A percentile compares a stretch with the other conserved stretches of the same genome.
Conservation (phyloP, 2,797 vertebrate species). For the Corythornis leucogaster region DNA sequence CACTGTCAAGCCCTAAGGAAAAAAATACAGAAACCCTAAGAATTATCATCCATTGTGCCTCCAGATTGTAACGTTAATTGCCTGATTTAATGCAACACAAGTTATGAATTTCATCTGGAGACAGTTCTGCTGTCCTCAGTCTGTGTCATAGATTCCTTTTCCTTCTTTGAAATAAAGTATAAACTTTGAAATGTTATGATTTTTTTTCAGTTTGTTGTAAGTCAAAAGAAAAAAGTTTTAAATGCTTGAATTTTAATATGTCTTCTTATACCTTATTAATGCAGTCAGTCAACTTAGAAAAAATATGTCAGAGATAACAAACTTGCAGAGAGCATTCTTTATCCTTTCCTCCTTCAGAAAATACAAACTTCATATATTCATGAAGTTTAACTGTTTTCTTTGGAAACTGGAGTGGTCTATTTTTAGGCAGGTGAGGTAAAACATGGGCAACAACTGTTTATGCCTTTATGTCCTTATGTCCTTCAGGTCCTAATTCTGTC, state of each 20-base stretch:
- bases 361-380: background rate
- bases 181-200: background rate
- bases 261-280: conserved; percentile 52
- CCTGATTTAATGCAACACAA: background rate
- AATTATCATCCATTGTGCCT: background rate
- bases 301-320: conserved; percentile 43
- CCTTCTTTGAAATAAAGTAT: background rate
- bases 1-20: conserved; percentile 18
- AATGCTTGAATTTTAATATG: conserved; percentile 25
- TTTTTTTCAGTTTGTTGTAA: conserved; percentile 48
- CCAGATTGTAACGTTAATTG: conserved; percentile 20
- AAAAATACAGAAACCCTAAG: background rate
- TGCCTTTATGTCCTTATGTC: background rate
- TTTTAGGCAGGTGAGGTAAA: conserved; percentile 38
- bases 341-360: conserved; percentile 21
- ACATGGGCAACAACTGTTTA: background rate
- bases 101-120: conserved; percentile 3
- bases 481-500: background rate
- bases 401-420: conserved; percentile 12
- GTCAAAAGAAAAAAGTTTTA: conserved; percentile 38
- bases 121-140: background rate
- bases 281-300: conserved; percentile 11
- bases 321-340: conserved; percentile 22
- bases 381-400: conserved; percentile 48
- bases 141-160: background rate